Evolutionary conservation across 2,888 invertebrate species (phyloP).

Genomic region (Dynastes tityus): DNA sequence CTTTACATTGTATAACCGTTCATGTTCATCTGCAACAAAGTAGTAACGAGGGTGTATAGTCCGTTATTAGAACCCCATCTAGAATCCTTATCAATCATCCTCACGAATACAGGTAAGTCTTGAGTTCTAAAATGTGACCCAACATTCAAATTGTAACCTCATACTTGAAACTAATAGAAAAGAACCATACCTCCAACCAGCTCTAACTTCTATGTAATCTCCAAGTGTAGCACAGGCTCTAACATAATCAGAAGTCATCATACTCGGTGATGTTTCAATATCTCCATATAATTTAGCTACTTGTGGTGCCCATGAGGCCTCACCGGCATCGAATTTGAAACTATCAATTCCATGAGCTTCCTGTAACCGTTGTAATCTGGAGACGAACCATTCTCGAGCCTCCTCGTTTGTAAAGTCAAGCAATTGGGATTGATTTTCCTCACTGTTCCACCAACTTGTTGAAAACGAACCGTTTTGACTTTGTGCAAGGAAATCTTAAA

Average conservation of each 20-base stretch:
- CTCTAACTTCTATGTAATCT: constrained; percentile 79
- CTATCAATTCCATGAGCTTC: constrained; percentile 79
- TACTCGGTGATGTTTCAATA: constrained; percentile 74
- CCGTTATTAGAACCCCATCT: constrained; percentile 81
- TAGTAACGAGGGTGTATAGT: constrained; percentile 81
- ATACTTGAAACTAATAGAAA: background rate
- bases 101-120: constrained; percentile 79
- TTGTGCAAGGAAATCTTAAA: constrained; percentile 72
- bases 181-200: constrained; percentile 75
- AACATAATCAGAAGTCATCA: constrained; percentile 74
- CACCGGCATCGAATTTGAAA: constrained; percentile 89
- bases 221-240: constrained; percentile 76
- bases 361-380: constrained; percentile 73
- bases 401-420: constrained; percentile 83
- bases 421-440: constrained; percentile 73
- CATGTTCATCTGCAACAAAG: constrained; percentile 76
- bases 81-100: constrained; percentile 87
- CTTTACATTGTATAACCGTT: constrained; percentile 69
- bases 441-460: constrained; percentile 74
- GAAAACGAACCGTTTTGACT: constrained; percentile 72
- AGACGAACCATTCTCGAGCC: constrained; percentile 76
- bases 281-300: constrained; percentile 75
- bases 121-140: constrained; percentile 74
- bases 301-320: constrained; percentile 80
- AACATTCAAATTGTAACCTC: background rate